phyloP scores from a whole-genome alignment of 2,888 invertebrate species.

The Hirtodrosophila cameraria region DNA sequence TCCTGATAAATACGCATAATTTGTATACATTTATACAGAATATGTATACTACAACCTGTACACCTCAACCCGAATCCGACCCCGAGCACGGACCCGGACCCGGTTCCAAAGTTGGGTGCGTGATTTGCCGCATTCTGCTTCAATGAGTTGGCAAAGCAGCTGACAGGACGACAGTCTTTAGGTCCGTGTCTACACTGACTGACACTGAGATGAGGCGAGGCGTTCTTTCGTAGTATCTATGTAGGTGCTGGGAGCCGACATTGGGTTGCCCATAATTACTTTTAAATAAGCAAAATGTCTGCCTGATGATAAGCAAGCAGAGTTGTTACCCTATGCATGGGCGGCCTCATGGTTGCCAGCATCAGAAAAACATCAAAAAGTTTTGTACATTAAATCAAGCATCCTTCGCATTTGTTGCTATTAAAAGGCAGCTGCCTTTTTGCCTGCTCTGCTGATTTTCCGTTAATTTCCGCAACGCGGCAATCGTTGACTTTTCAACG shows the following conservation, averaged over 20 bases:
- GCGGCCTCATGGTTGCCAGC: constrained; percentile 27
- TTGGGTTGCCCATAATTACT: constrained; percentile 69
- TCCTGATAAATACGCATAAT: constrained; percentile 77
- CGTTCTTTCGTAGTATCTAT: no score
- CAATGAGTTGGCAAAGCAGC: constrained; percentile 66
- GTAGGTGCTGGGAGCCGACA: constrained; percentile 43
- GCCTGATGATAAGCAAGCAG: constrained; percentile 40
- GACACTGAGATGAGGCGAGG: constrained; percentile 40
- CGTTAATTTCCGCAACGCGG: constrained; percentile 79
- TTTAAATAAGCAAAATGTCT: constrained; percentile 68
- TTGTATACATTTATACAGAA: constrained; percentile 70
- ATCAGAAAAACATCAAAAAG: constrained; percentile 69
- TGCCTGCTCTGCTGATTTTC: constrained; percentile 69
- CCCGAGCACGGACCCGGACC: background rate
- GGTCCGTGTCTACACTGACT: constrained; percentile 9
- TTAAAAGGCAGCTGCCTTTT: constrained; percentile 58
- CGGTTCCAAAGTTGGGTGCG: constrained; percentile 47
- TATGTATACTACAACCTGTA: constrained; percentile 30
- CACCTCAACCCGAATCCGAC: background rate
- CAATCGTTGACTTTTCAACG: constrained; percentile 79
- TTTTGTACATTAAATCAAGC: constrained; percentile 78
- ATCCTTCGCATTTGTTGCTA: constrained; percentile 73
- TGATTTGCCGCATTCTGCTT: constrained; percentile 77
- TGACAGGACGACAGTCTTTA: constrained; percentile 36
- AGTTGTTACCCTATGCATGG: background rate